Base-by-base conservation (phyloP, 2,113 vertebrate genomes). In the Cricetomys ansorgei region DNA sequence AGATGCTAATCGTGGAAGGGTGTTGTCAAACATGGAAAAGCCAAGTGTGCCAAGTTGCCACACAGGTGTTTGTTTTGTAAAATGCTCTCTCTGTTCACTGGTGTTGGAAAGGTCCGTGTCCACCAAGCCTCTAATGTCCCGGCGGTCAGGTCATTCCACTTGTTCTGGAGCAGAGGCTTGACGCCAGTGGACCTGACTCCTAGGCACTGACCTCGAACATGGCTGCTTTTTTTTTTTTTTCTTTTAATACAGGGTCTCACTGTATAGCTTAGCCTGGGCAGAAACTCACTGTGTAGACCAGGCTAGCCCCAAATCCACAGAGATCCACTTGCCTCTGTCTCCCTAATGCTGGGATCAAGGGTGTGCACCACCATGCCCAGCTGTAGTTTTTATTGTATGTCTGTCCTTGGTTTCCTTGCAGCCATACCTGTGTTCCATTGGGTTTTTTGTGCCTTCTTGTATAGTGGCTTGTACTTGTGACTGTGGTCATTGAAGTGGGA, bases 181-280 rank as follows among this genome's bases (percentile, higher is more conserved):
- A 34, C 29, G 8, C 27, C 17, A 17, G 65, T 57, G 45, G 29
- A 55, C 53, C 16, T 76, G n/a, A 67, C 31, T 89, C 53, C 37
- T 19, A 11, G 29, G 50, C 19, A 5, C 86, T 59, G 27, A 37
- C 43, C 3, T 0, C 0, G 29, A 76, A 17, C 17, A 7, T 0
- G 0, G 40, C 12, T 50, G 11, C 84, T 27, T 86, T 86, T 19
- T 27, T 62, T 25, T 27, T 86, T 86, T 19, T 27, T 62, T 25
- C 34, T 59, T 62, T 43, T 10, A 57, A 64, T 59, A 19, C 76
- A 79, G 29, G 48, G 16, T 79, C 48, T 37, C 76, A 53, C 57
- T 45, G 3, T 83, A 25, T 83, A 84, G 27, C n/a, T 57, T 84
- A 29, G 59, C 4, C n/a, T 43, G 27, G n/a, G 13, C 80, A 84